A percentile compares a stretch with the other conserved stretches of the same genome.
phyloP scores from a whole-genome alignment of 1,140 invertebrate genomes.

The Calosoma granatense region DNA sequence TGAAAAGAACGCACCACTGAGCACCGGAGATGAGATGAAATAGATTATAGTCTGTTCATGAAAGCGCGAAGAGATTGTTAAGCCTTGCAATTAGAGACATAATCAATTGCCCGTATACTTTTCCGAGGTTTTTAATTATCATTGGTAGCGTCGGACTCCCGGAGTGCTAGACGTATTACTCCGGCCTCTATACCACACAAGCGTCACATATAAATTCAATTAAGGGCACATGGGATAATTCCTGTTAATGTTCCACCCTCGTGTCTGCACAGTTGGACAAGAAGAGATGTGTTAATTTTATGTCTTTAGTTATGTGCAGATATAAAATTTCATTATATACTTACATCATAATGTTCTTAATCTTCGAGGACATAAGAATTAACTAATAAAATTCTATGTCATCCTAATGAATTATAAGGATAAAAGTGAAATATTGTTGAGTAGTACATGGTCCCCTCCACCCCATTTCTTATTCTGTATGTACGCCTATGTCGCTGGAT shows the following conservation, averaged over 20 bases:
- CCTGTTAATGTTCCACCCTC: too few species aligned
- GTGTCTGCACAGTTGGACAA: too few species aligned
- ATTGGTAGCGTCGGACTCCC: background rate
- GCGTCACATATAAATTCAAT: too few species aligned
- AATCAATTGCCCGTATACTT: constrained; percentile 2
- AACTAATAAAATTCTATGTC: background rate
- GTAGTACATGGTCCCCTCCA: too few species aligned
- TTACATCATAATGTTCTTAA: background rate
- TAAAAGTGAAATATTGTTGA: too few species aligned
- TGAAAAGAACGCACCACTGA: too few species aligned
- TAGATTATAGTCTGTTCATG: background rate
- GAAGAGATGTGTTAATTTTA: background rate
- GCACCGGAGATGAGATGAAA: too few species aligned
- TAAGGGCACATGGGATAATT: too few species aligned
- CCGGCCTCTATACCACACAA: too few species aligned
- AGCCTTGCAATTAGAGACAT: background rate
- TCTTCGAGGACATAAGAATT: background rate
- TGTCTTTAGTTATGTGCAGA: background rate
- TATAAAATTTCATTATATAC: background rate
- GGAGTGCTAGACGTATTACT: too few species aligned
- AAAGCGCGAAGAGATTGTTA: background rate
- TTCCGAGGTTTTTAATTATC: background rate
- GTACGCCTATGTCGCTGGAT: background rate
- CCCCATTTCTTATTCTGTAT: too few species aligned
- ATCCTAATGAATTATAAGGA: too few species aligned